Base-by-base conservation (phyloP, 2,797 vertebrate genomes). In the Onychomys torridus region DNA sequence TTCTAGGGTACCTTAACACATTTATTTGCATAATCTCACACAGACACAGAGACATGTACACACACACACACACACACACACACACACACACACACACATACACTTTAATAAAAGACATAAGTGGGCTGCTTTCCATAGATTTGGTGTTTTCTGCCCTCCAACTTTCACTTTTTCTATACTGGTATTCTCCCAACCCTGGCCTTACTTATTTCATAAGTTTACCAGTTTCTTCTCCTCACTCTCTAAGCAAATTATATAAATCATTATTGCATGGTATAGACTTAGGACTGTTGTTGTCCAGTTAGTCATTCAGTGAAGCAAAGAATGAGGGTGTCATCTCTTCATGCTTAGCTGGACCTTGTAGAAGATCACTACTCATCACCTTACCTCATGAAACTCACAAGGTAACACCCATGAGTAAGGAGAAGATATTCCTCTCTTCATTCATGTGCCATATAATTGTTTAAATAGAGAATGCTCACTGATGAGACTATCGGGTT, bases 191-290 rank as follows among this genome's bases (percentile, higher is more conserved):
- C 25, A 8, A 43, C 8, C 57, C 19, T 8, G 0, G 4, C 0
- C 23, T 71, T 46, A 87, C 43, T 49, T 95, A 4, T 85, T 87
- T 96, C 78, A 14, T 87, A 76, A 88, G 76, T 96, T 96, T 93
- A 85, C 37, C 29, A 71, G 61, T 91, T 97, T 89, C 67, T 89
- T 90, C 61, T 96, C n/a, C 34, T 21, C 2, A 69, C 59, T 27
- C 2, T 87, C 77, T 88, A 90, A 98, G 83, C 78, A 97, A 91
- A 85, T 93, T 96, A 63, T 92, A 95, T 88, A 97, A 96, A 94
- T 96, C 81, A 90, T 10, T 86, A 16, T 43, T 90, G 57, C 88
- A 93, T 90, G 84, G 89, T 79, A 86, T 91, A 89, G 21, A 97
- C 84, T 95, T 90, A 94, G 69, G 95, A 82, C 85, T 92, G 81